A percentile compares a stretch with the other conserved stretches of the same genome.
phyloP scores from a whole-genome alignment of 2,113 vertebrate genomes.

The Atractosteus spatula region DNA sequence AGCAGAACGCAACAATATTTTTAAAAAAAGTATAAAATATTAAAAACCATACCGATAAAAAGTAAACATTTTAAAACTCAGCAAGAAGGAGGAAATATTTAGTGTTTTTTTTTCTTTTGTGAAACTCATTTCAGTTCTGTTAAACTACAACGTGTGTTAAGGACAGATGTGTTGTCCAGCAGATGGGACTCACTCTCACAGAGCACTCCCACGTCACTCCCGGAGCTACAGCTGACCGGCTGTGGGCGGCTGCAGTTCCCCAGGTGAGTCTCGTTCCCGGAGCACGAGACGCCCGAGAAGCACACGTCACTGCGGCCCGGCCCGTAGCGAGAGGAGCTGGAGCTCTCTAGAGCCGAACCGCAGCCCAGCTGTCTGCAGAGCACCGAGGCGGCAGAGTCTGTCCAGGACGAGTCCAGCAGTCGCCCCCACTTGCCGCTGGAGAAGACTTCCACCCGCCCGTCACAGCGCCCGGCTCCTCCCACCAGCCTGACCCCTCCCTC shows the following conservation, averaged over 20 bases:
- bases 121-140: no score
- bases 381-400: constrained; percentile 2
- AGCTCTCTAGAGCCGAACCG: constrained; percentile 2
- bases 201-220: no score
- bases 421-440: constrained; percentile 14
- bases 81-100: no score
- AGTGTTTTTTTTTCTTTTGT: no score
- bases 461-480: constrained; percentile 24
- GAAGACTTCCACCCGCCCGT: constrained; percentile 1
- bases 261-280: constrained; percentile 13
- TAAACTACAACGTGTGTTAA: no score
- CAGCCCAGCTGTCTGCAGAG: constrained; percentile 11
- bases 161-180: no score
- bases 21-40: no score
- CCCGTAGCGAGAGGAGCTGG: neutral
- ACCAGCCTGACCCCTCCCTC: neutral
- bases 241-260: neutral
- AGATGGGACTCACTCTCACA: no score
- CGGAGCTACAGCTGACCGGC: neutral
- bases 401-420: constrained; percentile 14
- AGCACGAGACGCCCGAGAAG: constrained; percentile 3
- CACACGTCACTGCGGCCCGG: constrained; percentile 9
- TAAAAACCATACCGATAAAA: no score
- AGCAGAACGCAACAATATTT: no score
- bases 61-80: no score